Base-by-base conservation (phyloP, 2,888 invertebrate species). In the Cryptocephalus primarius region DNA sequence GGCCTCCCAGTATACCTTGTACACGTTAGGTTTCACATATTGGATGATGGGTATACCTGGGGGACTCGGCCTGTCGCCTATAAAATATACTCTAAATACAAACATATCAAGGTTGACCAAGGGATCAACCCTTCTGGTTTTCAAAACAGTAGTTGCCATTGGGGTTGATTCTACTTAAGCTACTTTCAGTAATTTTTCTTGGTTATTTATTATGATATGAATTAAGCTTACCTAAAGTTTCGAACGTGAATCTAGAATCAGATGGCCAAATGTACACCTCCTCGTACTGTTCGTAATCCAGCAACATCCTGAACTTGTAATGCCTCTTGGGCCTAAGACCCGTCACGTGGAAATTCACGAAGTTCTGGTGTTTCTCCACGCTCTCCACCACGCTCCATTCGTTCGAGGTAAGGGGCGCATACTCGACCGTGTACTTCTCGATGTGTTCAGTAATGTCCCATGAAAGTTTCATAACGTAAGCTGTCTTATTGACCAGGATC, bases 1-100 rank as follows among this genome's bases (percentile, higher is more conserved):
- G 9, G 85, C 78, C 39, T 81, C 75, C 94, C 94, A 94, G 60
- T 79, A 80, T 0, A 91, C 80, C 61, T 88, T 84, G 59, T 86
- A 82, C 14, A 86, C 76, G 14, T 83, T 81, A 14, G 81, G 80
- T 14, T 82, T 80, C 9, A 89, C 75, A 46, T 82, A 82, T 48
- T 83, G 81, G n/a, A 88, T 78, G 9, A 76, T 73, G 0, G 92
- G 85, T 6, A 76, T 74, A 0, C 88, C 88, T 0, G 93, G 92
- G 1, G 81, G 72, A 39, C 84, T 82, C 1, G 93, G 94, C 10
- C 82, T 77, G 62, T 88, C 88, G 8, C 85, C 87, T 82, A 49
- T 49, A 53, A 56, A 11, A 34, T 34, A n/a, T n/a, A n/a, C n/a
- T n/a, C n/a, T n/a, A n/a, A n/a, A n/a, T n/a, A n/a, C n/a, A n/a